Evolutionary conservation across 2,113 vertebrate species (phyloP).

Genomic region (Saccopteryx bilineata): DNA sequence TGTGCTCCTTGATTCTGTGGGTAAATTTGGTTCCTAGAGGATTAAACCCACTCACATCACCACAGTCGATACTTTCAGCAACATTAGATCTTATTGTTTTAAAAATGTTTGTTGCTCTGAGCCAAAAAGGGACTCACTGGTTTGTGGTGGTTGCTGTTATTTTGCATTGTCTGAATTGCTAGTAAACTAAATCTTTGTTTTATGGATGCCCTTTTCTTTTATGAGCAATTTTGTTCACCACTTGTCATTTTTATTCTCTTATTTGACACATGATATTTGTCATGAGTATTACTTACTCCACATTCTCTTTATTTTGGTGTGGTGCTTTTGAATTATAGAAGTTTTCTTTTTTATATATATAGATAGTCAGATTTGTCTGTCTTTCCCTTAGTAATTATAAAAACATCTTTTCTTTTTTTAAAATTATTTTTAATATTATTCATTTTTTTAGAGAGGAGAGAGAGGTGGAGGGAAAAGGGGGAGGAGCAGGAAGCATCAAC

Average conservation of each 20-base stretch:
- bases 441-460: too few species aligned
- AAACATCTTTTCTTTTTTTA: constrained; percentile 11
- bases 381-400: constrained; percentile 2
- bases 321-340: not conserved
- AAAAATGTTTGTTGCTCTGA: not conserved
- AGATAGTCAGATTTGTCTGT: not conserved
- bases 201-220: not conserved
- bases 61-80: not conserved
- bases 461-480: too few species aligned
- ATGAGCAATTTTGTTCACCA: not conserved
- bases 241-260: not conserved
- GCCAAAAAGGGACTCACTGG: not conserved
- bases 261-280: not conserved
- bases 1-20: not conserved
- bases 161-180: not conserved
- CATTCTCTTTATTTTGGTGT: not conserved
- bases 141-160: not conserved
- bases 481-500: too few species aligned
- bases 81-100: not conserved
- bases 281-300: not conserved
- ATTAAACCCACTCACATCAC: not conserved
- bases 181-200: not conserved
- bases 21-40: not conserved
- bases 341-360: not conserved
- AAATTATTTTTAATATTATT: too few species aligned